A percentile compares a stretch with the other conserved stretches of the same genome.
Evolutionary conservation across 1,140 invertebrate species (phyloP).

Genomic region (Cherax quadricarinatus): DNA sequence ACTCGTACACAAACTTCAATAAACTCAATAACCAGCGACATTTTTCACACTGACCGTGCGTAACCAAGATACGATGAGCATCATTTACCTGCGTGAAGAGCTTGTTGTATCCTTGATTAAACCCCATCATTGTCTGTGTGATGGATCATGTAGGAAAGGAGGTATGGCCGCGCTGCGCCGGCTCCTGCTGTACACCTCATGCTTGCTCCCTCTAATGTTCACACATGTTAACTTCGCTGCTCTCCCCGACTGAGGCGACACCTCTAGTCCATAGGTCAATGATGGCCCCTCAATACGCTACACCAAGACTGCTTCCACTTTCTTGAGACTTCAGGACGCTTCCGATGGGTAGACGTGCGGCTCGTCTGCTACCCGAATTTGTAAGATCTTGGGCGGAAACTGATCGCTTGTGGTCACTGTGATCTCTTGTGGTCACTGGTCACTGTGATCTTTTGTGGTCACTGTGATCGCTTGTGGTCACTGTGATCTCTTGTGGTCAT

Average conservation of each 20-base stretch:
- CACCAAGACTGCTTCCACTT: too few relatives aligned
- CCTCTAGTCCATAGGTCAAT: background rate
- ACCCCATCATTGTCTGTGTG: constrained; percentile 69
- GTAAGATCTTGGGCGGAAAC: too few relatives aligned
- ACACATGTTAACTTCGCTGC: background rate
- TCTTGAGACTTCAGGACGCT: background rate
- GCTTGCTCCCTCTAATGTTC: background rate
- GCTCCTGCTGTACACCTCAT: background rate
- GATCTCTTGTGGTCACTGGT: too few relatives aligned
- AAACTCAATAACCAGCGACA: too few relatives aligned
- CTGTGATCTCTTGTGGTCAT: background rate
- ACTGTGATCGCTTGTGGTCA: background rate
- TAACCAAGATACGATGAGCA: too few relatives aligned
- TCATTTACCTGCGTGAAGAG: constrained; percentile 71
- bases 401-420: too few relatives aligned
- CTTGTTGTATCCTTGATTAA: constrained; percentile 72
- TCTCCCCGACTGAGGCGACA: background rate
- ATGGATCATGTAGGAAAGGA: constrained; percentile 9
- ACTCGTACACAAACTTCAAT: too few relatives aligned
- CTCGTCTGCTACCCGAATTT: too few relatives aligned
- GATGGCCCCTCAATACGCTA: background rate
- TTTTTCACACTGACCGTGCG: too few relatives aligned
- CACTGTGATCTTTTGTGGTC: too few relatives aligned
- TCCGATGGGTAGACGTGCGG: background rate
- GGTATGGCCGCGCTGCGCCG: background rate